phyloP scores from a whole-genome alignment of 2,888 invertebrate species.

The Penaeus monodon region DNA sequence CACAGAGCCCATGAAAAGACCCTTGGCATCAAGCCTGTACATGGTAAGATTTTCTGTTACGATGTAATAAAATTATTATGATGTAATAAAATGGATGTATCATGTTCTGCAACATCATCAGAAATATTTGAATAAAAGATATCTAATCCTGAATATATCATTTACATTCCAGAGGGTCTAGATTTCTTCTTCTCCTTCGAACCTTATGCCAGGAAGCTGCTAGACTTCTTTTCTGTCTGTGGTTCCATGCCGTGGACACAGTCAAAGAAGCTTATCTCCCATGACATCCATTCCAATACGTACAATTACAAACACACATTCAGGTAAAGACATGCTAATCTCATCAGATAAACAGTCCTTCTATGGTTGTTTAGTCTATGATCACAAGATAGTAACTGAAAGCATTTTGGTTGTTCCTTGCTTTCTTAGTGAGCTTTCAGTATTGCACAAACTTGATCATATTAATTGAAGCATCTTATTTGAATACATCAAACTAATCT shows the following conservation, averaged over 20 bases:
- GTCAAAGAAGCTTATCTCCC: conserved; percentile 95
- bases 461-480: background rate
- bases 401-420: too few relatives aligned
- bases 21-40: conserved; percentile 86
- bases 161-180: conserved; percentile 48
- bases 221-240: conserved; percentile 91
- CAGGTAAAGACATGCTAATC: conserved; percentile 45
- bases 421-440: too few relatives aligned
- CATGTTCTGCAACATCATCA: background rate
- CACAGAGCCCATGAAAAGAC: conserved; percentile 92
- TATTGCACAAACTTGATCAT: too few relatives aligned
- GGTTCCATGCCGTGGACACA: conserved; percentile 88
- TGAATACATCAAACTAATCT: background rate
- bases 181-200: conserved; percentile 89
- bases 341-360: too few relatives aligned
- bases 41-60: conserved; percentile 74
- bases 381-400: too few relatives aligned
- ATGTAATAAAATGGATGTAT: background rate
- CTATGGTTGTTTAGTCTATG: too few relatives aligned
- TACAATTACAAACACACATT: conserved; percentile 95
- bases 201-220: conserved; percentile 92
- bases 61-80: background rate
- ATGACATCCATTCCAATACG: conserved; percentile 95
- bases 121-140: background rate
- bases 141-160: background rate